Percentiles rank a stretch among this genome's conserved stretches.
These are phyloP conservation scores for Acinonyx jubatus DNA, from an alignment of 2,113 vertebrate species.

Conservation along the genomic window DNA sequence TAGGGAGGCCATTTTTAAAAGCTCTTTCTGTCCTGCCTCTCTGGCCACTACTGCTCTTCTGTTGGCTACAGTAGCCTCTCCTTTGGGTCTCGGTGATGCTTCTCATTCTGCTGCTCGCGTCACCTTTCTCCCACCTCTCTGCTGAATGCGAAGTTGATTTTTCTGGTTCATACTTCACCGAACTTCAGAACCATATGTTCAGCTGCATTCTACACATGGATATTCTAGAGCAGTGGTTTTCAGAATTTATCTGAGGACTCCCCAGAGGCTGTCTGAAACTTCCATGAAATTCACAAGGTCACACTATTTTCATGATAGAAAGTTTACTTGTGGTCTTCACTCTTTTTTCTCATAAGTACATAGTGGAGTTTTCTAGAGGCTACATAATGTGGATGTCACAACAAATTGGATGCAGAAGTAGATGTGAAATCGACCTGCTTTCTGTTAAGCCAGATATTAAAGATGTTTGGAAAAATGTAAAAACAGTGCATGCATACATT, in stretches of 20 bases:
- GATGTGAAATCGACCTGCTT: neutral
- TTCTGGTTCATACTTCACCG: neutral
- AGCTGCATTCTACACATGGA: neutral
- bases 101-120: neutral
- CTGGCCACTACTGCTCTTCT: neutral
- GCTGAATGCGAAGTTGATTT: neutral
- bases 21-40: neutral
- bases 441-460: neutral
- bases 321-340: neutral
- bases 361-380: neutral
- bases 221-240: neutral
- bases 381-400: neutral
- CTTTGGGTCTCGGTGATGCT: neutral
- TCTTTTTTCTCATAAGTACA: neutral
- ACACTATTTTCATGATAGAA: neutral
- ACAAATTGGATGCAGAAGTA: neutral
- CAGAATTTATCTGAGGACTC: neutral
- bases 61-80: neutral
- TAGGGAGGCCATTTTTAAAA: neutral
- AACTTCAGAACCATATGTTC: neutral
- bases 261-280: neutral
- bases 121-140: neutral
- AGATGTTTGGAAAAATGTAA: neutral
- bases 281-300: neutral
- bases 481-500: neutral